phyloP scores from a whole-genome alignment of 2,797 vertebrate genomes.

The Paedocypris micromegethes region DNA sequence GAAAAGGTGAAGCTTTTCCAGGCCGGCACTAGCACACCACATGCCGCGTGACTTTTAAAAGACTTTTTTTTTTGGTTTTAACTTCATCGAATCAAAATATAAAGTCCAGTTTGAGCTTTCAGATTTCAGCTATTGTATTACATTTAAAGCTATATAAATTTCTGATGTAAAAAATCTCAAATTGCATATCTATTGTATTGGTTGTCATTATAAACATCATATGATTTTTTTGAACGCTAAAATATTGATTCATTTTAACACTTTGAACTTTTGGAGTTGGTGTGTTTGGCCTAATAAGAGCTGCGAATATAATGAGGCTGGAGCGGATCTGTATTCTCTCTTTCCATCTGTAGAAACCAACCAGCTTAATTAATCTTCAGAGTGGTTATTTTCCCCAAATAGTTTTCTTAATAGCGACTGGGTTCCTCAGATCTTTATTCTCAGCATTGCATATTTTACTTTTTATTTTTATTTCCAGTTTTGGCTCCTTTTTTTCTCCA shows the following conservation, averaged over 20 bases:
- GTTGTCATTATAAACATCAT: too few relatives aligned
- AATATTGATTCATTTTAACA: background rate
- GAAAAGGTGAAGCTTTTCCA: slow-evolving; percentile 26
- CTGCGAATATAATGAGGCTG: slow-evolving; percentile 67
- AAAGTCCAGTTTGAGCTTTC: too few relatives aligned
- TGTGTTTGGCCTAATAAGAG: slow-evolving; percentile 69
- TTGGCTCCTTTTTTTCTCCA: slow-evolving; percentile 30
- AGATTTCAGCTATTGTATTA: too few relatives aligned
- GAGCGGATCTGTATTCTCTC: slow-evolving; percentile 60
- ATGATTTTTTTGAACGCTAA: too few relatives aligned
- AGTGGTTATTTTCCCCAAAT: slow-evolving; percentile 67
- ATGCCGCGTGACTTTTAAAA: slow-evolving; percentile 9
- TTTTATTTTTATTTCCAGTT: slow-evolving; percentile 50
- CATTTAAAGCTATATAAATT: too few relatives aligned
- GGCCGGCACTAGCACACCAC: slow-evolving; percentile 23
- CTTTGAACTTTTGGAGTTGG: slow-evolving; percentile 67
- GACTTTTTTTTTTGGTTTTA: too few relatives aligned
- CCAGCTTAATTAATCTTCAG: slow-evolving; percentile 73
- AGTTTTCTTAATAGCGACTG: slow-evolving; percentile 66
- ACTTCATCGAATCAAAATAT: too few relatives aligned
- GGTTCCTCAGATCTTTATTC: slow-evolving; percentile 69
- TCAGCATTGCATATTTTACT: slow-evolving; percentile 64
- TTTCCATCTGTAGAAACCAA: slow-evolving; percentile 69
- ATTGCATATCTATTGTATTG: too few relatives aligned
- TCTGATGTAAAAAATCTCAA: too few relatives aligned